Percentiles rank a stretch among this genome's conserved stretches.
Conservation (phyloP, 37 sponge, comb jelly and placozoan species). For the Lycopodina hypogea region DNA sequence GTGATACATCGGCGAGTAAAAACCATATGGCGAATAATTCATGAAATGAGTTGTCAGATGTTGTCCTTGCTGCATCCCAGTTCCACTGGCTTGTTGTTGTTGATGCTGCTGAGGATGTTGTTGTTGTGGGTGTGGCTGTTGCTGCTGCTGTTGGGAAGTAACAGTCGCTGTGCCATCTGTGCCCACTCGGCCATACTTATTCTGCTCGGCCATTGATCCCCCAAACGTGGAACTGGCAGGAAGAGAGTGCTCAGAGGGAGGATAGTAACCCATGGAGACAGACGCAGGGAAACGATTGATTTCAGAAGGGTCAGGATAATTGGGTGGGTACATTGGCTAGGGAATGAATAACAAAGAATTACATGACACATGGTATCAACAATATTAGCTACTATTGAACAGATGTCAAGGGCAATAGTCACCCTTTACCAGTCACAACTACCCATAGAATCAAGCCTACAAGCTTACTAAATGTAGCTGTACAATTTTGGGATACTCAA, state of each 20-base stretch:
- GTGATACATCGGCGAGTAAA: not conserved
- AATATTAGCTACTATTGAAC: too few species aligned
- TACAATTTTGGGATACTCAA: too few species aligned
- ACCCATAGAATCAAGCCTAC: too few species aligned
- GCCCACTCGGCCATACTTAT: not conserved
- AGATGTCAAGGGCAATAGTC: too few species aligned
- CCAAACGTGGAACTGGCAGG: conserved; percentile 9
- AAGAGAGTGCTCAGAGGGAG: conserved; percentile 4
- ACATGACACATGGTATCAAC: not conserved
- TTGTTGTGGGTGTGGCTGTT: not conserved
- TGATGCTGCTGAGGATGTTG: not conserved
- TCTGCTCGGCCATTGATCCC: not conserved
- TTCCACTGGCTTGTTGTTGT: not conserved
- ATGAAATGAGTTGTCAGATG: not conserved
- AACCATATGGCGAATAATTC: not conserved
- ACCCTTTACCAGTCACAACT: too few species aligned
- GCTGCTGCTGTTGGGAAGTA: conserved; percentile 5
- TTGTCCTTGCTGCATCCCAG: not conserved
- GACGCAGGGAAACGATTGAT: conserved; percentile 4
- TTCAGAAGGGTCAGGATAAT: conserved; percentile 22
- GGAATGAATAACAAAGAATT: not conserved
- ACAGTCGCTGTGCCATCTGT: not conserved
- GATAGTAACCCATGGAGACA: conserved; percentile 17
- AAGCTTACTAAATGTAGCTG: too few species aligned
- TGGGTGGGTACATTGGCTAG: conserved; percentile 13